Evolutionary conservation across 2,113 vertebrate species (phyloP).

Genomic region (Acanthisitta chloris): DNA sequence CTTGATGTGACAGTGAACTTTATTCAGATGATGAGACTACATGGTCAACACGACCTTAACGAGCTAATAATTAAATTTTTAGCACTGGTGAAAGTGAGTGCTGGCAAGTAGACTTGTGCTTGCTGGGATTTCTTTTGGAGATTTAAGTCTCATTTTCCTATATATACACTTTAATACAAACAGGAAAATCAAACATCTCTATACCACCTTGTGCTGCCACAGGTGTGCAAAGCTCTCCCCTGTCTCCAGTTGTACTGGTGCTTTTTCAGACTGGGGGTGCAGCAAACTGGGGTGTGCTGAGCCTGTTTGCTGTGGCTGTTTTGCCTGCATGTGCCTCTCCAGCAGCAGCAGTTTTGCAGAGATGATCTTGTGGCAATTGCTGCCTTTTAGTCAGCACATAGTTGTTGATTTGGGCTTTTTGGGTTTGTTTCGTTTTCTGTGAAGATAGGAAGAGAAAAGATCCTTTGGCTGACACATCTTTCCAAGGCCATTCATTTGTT

Average conservation of each 20-base stretch:
- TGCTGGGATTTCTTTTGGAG: background rate
- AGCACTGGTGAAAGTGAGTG: background rate
- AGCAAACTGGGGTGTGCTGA: background rate
- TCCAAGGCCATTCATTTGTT: background rate
- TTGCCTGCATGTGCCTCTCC: background rate
- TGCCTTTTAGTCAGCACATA: background rate
- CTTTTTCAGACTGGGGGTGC: background rate
- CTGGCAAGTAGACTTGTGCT: background rate
- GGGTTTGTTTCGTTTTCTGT: background rate
- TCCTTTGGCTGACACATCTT: background rate
- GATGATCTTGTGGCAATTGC: background rate
- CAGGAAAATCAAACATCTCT: background rate
- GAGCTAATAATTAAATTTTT: background rate
- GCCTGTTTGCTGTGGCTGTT: background rate
- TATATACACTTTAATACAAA: background rate
- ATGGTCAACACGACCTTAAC: background rate
- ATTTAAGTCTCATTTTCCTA: background rate
- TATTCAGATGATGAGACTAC: background rate
- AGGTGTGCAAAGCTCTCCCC: background rate
- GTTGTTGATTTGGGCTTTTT: background rate
- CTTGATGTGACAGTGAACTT: rapidly evolving
- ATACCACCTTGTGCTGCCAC: background rate
- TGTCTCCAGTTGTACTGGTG: background rate
- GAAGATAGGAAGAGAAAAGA: background rate
- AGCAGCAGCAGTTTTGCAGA: background rate